Evolutionary conservation across 2,113 vertebrate genomes (phyloP).

Genomic region (Psophia crepitans): DNA sequence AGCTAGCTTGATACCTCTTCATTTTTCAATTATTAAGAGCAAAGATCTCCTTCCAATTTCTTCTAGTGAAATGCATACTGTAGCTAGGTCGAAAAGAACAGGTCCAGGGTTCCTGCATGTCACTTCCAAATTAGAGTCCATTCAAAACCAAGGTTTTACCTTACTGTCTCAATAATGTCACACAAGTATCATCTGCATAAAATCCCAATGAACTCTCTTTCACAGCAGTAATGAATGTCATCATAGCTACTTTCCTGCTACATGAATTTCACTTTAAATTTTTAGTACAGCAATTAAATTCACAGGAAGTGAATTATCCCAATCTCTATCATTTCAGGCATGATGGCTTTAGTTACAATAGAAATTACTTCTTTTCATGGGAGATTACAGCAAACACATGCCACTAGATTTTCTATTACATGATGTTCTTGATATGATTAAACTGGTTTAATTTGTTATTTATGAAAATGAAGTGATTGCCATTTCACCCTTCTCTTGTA

Average conservation of each 20-base stretch:
- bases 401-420: neutral
- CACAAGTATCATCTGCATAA: neutral
- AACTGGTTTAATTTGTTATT: conserved; percentile 17
- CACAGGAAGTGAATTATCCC: conserved; percentile 29
- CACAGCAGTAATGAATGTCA: neutral
- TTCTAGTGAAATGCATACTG: neutral
- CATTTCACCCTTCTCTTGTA: neutral
- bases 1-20: neutral
- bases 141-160: neutral
- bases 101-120: neutral
- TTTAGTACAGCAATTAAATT: conserved; percentile 40
- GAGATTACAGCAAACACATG: conserved; percentile 20
- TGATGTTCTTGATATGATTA: neutral
- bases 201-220: neutral
- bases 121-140: neutral
- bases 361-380: neutral
- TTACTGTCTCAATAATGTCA: neutral
- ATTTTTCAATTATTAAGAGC: neutral
- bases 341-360: neutral
- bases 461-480: conserved; percentile 9
- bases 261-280: neutral
- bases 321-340: conserved; percentile 11
- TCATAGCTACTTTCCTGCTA: neutral
- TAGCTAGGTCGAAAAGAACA: neutral
- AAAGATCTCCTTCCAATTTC: neutral